A percentile compares a stretch with the other conserved stretches of the same genome.
Evolutionary conservation across 2,113 vertebrate genomes (phyloP).

Genomic region (Vanacampus margaritifer): DNA sequence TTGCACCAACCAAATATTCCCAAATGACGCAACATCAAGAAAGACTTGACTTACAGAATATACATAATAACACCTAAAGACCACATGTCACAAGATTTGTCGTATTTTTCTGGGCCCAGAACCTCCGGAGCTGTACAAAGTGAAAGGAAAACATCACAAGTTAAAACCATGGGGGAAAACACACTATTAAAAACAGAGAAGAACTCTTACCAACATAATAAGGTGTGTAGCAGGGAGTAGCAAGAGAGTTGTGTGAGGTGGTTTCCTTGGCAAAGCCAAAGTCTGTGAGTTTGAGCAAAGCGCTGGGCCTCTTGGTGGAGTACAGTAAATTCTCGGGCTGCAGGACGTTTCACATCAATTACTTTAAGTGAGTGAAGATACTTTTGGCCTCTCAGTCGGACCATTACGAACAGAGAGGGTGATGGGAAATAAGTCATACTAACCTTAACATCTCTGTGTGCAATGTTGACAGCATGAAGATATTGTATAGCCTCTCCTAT

Average conservation of each 20-base stretch:
- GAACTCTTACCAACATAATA: conserved; percentile 94
- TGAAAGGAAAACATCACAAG: conserved; percentile 5
- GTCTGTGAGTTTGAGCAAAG: conserved; percentile 94
- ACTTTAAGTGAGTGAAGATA: neutral
- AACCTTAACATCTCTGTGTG: conserved; percentile 97
- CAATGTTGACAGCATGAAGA: conserved; percentile 92
- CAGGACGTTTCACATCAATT: conserved; percentile 11
- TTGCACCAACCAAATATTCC: neutral
- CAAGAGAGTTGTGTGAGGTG: conserved; percentile 92
- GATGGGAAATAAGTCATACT: neutral
- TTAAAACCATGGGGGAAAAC: no score
- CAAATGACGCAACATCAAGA: neutral
- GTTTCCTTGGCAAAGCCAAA: conserved; percentile 99
- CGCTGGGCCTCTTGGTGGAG: conserved; percentile 84
- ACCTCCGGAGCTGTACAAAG: conserved; percentile 87
- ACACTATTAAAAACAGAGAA: neutral
- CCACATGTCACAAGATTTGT: conserved; percentile 99
- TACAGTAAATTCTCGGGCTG: conserved; percentile 97
- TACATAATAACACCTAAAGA: conserved; percentile 99
- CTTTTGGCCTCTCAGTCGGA: neutral
- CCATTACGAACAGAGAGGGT: neutral
- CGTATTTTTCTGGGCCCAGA: conserved; percentile 95
- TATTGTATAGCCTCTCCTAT: conserved; percentile 95
- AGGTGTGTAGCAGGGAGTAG: conserved; percentile 95
- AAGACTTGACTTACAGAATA: conserved; percentile 83